Base-by-base conservation (phyloP, 2,888 invertebrate genomes). In the Empis livida region DNA sequence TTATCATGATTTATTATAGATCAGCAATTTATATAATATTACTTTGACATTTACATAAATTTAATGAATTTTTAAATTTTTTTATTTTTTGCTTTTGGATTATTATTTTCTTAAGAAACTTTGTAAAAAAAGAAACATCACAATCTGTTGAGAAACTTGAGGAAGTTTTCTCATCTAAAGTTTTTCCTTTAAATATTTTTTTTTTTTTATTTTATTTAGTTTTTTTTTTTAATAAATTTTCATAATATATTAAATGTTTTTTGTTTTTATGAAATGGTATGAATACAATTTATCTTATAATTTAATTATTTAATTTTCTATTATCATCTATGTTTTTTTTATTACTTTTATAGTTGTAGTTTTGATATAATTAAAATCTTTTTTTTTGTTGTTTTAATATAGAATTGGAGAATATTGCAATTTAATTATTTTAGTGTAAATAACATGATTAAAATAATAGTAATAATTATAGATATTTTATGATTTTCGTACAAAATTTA, bases 111-210 rank as follows among this genome's bases (percentile, higher is more conserved):
- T 50, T 50, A 50, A 50, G 50, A 50, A 50, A 50, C 50, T 50
- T 50, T 20, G 20, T 20, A 49, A 51, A 49, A 51, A 51, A 51
- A 51, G 49, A 51, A 51, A 51, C 51, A 51, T 51, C 51, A 51
- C 51, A 51, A 47, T 51, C 49, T 49, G 51, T 48, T 50, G 48
- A 50, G 51, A 51, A 49, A 51, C 51, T 42, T 49, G 20, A 43
- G 16, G 16, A 17, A 38, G 16, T 45, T 17, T 45, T 49, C 45
- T 45, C 31, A 47, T 49, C 42, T 49, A 49, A 42, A 48, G 43
- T 43, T 45, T 51, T 10, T 38, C 16, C 14, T 30, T 46, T 14
- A 38, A 37, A 23, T 42, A 20, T 37, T 38, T 20, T 15, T 45
- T 16, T 44, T 31, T 32, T 41, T 20, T 23, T 41, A 42, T 30